Conservation (phyloP, 2,113 vertebrate genomes). For the Pterocles burchelli region DNA sequence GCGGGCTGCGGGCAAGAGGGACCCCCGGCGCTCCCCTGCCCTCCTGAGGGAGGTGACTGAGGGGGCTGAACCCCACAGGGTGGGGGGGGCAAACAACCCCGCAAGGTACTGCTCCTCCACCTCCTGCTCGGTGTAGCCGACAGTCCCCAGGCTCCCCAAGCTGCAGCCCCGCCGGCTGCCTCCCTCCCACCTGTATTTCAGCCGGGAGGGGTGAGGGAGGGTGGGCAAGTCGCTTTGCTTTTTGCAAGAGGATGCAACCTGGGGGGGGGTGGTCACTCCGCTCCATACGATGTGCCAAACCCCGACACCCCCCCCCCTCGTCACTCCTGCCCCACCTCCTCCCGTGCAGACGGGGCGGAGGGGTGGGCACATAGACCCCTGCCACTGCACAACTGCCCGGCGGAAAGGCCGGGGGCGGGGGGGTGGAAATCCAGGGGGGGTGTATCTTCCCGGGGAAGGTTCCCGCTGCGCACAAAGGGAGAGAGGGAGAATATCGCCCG, state of each 20-base stretch:
- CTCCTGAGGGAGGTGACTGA: not conserved
- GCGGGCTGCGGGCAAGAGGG: not conserved
- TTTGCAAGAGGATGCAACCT: not conserved
- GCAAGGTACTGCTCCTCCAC: not conserved
- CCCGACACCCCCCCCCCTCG: not conserved
- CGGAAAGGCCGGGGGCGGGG: not conserved
- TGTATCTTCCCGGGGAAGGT: not conserved
- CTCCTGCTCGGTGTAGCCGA: not conserved
- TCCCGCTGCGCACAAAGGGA: slow-evolving; percentile 9
- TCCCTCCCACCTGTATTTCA: not conserved
- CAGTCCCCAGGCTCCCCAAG: not conserved
- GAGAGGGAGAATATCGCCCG: not conserved
- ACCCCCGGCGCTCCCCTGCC: not conserved
- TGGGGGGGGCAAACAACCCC: not conserved
- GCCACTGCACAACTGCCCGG: not conserved
- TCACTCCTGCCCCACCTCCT: not conserved
- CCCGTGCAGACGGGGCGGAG: not conserved
- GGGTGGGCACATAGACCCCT: not conserved
- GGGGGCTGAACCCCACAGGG: not conserved
- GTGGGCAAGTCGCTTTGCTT: not conserved
- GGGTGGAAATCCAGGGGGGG: too few relatives aligned
- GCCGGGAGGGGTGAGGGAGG: not conserved
- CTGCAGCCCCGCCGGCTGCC: not conserved
- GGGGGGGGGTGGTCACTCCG: not conserved
- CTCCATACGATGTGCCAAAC: not conserved